Conservation (phyloP, 2,888 invertebrate genomes). For the Melanargia galathea region DNA sequence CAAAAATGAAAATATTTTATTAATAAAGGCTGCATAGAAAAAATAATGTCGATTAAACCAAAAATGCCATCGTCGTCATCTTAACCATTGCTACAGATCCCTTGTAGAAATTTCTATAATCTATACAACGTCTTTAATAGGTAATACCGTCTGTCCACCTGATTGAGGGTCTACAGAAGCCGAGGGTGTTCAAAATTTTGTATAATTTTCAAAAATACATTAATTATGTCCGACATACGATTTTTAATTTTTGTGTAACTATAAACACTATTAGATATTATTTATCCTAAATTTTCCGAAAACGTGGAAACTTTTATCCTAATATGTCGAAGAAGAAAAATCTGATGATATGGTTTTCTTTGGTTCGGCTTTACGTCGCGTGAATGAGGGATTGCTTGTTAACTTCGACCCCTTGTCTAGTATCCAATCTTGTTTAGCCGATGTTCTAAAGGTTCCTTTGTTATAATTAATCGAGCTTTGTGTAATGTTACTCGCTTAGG, state of each 20-base stretch:
- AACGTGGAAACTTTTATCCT: neutral
- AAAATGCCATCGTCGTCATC: no score
- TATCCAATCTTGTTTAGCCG: constrained; percentile 70
- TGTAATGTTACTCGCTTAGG: constrained; percentile 69
- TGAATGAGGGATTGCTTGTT: constrained; percentile 74
- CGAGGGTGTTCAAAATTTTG: neutral
- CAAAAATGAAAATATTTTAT: neutral
- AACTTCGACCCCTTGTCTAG: constrained; percentile 72
- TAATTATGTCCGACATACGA: neutral
- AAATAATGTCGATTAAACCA: neutral
- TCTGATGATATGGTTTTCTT: constrained; percentile 65
- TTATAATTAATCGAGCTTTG: constrained; percentile 77
- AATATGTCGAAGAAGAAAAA: constrained; percentile 56
- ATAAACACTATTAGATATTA: neutral
- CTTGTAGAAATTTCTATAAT: neutral
- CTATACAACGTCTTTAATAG: neutral
- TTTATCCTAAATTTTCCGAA: neutral
- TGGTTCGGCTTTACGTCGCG: constrained; percentile 58
- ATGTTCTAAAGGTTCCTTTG: constrained; percentile 69
- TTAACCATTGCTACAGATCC: neutral
- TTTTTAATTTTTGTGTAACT: neutral
- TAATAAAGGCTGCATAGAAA: neutral
- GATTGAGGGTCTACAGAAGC: neutral
- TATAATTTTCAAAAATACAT: neutral
- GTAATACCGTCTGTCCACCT: neutral